Conservation (phyloP, 2,797 vertebrate species). For the Gadopsis bispinosus region DNA sequence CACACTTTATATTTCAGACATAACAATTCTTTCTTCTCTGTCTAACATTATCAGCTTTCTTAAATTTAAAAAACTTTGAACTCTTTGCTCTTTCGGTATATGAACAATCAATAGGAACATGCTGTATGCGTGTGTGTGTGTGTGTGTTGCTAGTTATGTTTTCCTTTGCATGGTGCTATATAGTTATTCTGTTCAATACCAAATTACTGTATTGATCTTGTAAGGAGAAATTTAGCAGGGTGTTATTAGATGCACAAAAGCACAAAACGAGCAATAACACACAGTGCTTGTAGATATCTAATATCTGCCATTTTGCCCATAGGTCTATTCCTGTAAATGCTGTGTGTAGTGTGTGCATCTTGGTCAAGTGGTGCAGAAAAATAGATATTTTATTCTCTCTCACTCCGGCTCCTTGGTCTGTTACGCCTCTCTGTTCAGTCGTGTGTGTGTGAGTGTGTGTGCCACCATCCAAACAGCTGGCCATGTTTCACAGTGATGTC, state of each 20-base stretch:
- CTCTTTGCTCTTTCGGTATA: background rate
- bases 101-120: slow-evolving; percentile 10
- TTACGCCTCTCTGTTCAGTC: background rate
- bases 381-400: background rate
- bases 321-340: background rate
- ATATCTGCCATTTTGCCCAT: slow-evolving; percentile 28
- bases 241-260: slow-evolving; percentile 51
- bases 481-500: background rate
- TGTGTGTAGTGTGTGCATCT: slow-evolving; percentile 15
- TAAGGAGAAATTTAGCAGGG: slow-evolving; percentile 48
- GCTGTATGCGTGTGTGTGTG: slow-evolving; percentile 16
- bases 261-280: slow-evolving; percentile 49
- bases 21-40: background rate
- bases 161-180: slow-evolving; percentile 21
- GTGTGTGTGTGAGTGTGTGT: background rate
- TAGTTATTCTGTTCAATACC: slow-evolving; percentile 40
- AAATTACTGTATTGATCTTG: slow-evolving; percentile 55
- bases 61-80: background rate
- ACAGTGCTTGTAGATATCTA: slow-evolving; percentile 21
- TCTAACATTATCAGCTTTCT: background rate
- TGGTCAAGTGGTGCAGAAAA: slow-evolving; percentile 15
- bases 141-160: slow-evolving; percentile 1
- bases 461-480: slow-evolving; percentile 1
- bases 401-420: background rate
- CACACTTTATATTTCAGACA: background rate